Evolutionary conservation across 2,888 invertebrate genomes (phyloP).

Genomic region (Pollenia angustigena): DNA sequence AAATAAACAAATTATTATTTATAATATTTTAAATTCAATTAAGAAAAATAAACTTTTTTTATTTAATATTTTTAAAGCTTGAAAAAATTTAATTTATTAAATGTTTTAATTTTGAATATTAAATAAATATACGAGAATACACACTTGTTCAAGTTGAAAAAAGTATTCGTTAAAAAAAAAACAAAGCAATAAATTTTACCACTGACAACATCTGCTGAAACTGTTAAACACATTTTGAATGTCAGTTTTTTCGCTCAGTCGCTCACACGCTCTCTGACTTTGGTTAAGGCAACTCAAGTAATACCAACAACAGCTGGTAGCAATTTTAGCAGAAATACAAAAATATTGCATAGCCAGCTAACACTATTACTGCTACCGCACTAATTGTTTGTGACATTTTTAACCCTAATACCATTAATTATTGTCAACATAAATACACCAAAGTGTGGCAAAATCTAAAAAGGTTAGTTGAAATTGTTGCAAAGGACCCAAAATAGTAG

Average conservation of each 20-base stretch:
- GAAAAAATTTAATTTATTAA: neutral
- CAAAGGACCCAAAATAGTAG: neutral
- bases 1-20: neutral
- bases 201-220: constrained; percentile 58
- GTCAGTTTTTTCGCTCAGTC: constrained; percentile 32
- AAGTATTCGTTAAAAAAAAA: constrained; percentile 18
- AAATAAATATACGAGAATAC: too few relatives aligned
- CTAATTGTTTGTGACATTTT: constrained; percentile 72
- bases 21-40: neutral
- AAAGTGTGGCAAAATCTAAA: constrained; percentile 24
- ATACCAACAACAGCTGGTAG: neutral
- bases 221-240: constrained; percentile 56
- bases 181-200: constrained; percentile 50
- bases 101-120: neutral
- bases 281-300: constrained; percentile 20
- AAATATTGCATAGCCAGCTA: constrained; percentile 8
- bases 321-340: constrained; percentile 11
- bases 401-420: constrained; percentile 65
- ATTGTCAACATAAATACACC: constrained; percentile 64
- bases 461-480: constrained; percentile 1
- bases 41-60: neutral
- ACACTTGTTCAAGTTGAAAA: neutral
- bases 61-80: too few relatives aligned
- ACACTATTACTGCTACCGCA: constrained; percentile 45
- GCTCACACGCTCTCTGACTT: constrained; percentile 9